phyloP scores from a whole-genome alignment of 2,113 vertebrate species.

The Myanophis thanlyinensis region DNA sequence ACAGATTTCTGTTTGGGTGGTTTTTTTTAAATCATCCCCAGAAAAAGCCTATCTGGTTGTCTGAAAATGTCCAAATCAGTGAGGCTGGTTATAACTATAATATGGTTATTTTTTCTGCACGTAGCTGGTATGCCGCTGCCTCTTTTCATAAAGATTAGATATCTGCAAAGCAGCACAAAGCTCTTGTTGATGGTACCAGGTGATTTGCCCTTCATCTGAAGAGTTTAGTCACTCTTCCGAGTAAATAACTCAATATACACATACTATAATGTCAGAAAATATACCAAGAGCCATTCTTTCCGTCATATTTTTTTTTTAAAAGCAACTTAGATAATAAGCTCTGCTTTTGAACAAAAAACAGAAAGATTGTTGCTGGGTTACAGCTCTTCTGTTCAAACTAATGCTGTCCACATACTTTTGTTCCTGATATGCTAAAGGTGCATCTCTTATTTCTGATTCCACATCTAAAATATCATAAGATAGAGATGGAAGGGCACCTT shows the following conservation, averaged over 20 bases:
- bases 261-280: not conserved
- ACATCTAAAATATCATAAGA: not conserved
- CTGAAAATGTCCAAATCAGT: not conserved
- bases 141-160: not conserved
- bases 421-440: not conserved
- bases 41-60: not conserved
- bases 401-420: not conserved
- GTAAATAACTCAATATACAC: not conserved
- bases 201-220: not conserved
- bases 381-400: not conserved
- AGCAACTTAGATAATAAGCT: not conserved
- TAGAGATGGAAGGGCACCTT: not conserved
- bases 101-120: not conserved
- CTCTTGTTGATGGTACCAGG: not conserved
- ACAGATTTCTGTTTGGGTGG: constrained; percentile 35
- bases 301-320: not conserved
- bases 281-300: not conserved
- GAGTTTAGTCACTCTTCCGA: not conserved
- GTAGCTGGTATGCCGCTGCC: not conserved
- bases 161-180: not conserved
- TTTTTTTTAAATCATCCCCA: constrained; percentile 17
- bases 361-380: not conserved
- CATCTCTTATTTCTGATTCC: not conserved
- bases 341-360: not conserved
- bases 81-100: not conserved